A percentile compares a stretch with the other conserved stretches of the same genome.
Evolutionary conservation across 2,113 vertebrate species (phyloP).

Genomic region (Eonycteris spelaea): DNA sequence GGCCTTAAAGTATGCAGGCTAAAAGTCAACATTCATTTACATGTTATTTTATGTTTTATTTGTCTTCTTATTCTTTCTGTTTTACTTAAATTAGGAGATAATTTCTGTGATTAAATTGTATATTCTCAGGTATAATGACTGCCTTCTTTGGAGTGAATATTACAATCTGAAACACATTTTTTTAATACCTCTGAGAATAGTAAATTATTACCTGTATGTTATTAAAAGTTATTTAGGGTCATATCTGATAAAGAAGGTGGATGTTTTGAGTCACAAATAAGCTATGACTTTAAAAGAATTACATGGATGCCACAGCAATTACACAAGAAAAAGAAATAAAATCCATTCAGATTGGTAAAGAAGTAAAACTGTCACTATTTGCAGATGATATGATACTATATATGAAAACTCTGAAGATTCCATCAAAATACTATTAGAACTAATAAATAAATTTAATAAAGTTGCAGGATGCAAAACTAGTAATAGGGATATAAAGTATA

Average conservation of each 20-base stretch:
- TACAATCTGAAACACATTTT: background rate
- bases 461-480: background rate
- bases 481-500: too few relatives aligned
- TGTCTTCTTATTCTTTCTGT: constrained; percentile 26
- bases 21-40: background rate
- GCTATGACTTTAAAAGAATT: background rate
- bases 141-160: background rate
- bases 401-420: background rate
- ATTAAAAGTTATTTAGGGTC: background rate
- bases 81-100: constrained; percentile 1
- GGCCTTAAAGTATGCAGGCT: background rate
- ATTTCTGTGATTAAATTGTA: background rate
- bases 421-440: background rate
- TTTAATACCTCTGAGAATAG: background rate
- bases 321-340: background rate
- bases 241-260: background rate
- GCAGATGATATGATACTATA: background rate
- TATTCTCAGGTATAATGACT: background rate
- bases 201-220: background rate
- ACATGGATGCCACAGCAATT: background rate
- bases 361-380: background rate
- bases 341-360: background rate
- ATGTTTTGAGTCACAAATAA: background rate
- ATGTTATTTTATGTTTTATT: background rate
- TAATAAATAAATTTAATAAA: background rate